Evolutionary conservation across 1,140 invertebrate genomes (phyloP), one percentile per base, ranked within the genome.

Genomic region (Aleiodes sp.): DNA sequence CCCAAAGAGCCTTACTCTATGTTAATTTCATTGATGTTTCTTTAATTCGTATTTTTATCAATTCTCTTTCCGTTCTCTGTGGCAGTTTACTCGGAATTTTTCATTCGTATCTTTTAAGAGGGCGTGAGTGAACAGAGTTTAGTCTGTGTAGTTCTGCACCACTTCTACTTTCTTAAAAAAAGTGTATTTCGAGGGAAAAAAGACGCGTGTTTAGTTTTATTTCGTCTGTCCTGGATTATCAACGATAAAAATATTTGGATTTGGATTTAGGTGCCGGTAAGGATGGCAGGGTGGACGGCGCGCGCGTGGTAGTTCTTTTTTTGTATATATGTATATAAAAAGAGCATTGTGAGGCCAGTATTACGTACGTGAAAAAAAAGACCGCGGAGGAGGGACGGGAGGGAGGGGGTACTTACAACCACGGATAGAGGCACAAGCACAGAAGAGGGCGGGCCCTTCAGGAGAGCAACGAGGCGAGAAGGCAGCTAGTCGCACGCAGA

Each of bases 401-500:
- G 65, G 43, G 24, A 21, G 59, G 14, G 43, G 29, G 43, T 29
- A 52, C 39, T 37, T 59, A 67, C 33, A 37, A n/a, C 41, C n/a
- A n/a, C 41, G 56, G 26, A 16, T 28, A 60, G 41, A 68, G 57
- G 65, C 43, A 57, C 31, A 59, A 63, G 59, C 41, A 64, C 37
- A 63, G 43, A 61, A 67, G 70, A 67, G 70, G 72, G 70, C 68
- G 67, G 73, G 68, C 74, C 74, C 72, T 72, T 73, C 74, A 68
- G 68, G 63, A 72, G 70, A 73, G 70, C 70, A 70, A 72, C 68
- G 73, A 74, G 73, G 70, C 73, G 68, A 72, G 62, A 74, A 73
- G 71, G 70, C 73, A 68, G 75, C 76, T 82, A 84, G 83, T 84
- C 75, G 78, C 76, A 77, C 75, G 76, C 77, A 75, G 80, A 81